Conservation (phyloP, 1,140 invertebrate genomes). For the Pararge aegeria region DNA sequence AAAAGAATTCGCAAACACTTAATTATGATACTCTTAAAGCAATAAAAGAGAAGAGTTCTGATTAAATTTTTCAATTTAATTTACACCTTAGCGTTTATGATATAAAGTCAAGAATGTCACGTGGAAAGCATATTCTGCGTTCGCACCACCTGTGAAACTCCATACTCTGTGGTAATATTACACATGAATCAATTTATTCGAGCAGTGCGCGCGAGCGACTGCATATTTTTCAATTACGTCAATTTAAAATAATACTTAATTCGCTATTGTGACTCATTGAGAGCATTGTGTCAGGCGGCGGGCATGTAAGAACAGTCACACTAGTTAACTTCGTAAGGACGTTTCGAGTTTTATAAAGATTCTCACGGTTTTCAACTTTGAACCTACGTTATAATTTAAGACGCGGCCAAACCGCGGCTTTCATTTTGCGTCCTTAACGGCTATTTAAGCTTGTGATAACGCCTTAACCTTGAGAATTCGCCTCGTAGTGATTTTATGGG, state of each 20-base stretch:
- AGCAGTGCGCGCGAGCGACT: conserved; percentile 66
- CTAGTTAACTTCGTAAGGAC: background rate
- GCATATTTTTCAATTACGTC: conserved; percentile 79
- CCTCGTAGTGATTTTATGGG: no score
- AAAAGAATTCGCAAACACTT: no score
- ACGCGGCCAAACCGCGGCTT: no score
- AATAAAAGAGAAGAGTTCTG: no score
- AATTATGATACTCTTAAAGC: no score
- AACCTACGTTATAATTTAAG: no score
- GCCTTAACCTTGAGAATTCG: no score
- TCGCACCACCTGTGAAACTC: conserved; percentile 4
- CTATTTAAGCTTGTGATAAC: no score
- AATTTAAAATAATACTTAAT: conserved; percentile 80
- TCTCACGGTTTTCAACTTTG: no score
- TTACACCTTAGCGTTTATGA: no score
- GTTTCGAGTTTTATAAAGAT: background rate
- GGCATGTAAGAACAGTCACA: conserved; percentile 36
- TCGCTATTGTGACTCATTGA: conserved; percentile 75
- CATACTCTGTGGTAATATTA: conserved; percentile 54
- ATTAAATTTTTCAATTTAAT: no score
- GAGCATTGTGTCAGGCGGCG: conserved; percentile 67
- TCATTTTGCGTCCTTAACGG: no score
- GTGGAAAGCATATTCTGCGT: background rate
- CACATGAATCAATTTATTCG: conserved; percentile 77
- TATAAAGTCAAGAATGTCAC: background rate